Percentiles rank a stretch among this genome's conserved stretches.
These are phyloP conservation scores for Lasius platythorax DNA, from an alignment of 2,888 invertebrate species.

Conservation along the genomic window DNA sequence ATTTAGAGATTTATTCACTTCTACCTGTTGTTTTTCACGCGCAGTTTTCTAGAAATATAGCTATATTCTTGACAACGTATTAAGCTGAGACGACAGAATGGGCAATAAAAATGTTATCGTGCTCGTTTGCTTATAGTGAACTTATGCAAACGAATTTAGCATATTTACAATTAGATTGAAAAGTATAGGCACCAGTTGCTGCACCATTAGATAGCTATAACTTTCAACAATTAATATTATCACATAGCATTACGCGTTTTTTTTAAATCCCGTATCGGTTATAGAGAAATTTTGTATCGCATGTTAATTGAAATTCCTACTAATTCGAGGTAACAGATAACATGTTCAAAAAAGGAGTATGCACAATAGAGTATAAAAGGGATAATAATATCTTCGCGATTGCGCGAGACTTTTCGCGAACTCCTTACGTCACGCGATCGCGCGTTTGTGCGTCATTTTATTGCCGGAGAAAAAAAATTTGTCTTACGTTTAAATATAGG, in stretches of 20 bases:
- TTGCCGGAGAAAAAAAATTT: slow-evolving; percentile 28
- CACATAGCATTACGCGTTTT: slow-evolving; percentile 59
- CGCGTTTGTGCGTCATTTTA: slow-evolving; percentile 14
- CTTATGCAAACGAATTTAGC: slow-evolving; percentile 74
- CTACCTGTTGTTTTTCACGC: slow-evolving; percentile 1
- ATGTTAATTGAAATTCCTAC: slow-evolving; percentile 31
- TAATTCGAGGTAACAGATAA: slow-evolving; percentile 1
- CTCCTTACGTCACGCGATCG: slow-evolving; percentile 9
- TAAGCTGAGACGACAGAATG: slow-evolving; percentile 61
- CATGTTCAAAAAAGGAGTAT: neutral
- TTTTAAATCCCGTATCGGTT: neutral
- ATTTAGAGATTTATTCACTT: neutral
- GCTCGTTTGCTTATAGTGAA: slow-evolving; percentile 65
- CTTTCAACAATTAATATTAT: slow-evolving; percentile 62
- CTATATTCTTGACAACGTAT: slow-evolving; percentile 35
- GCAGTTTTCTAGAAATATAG: slow-evolving; percentile 6
- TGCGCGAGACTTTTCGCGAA: slow-evolving; percentile 26
- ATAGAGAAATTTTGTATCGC: neutral
- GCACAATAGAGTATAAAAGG: slow-evolving; percentile 8
- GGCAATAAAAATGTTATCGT: slow-evolving; percentile 72
- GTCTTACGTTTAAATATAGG: slow-evolving; percentile 67
- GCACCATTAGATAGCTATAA: slow-evolving; percentile 60
- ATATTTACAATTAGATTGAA: slow-evolving; percentile 68
- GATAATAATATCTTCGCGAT: slow-evolving; percentile 6
- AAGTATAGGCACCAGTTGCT: slow-evolving; percentile 64